Percentiles rank a stretch among this genome's conserved stretches.
phyloP scores from a whole-genome alignment of 2,113 vertebrate species.

The Psophia crepitans region DNA sequence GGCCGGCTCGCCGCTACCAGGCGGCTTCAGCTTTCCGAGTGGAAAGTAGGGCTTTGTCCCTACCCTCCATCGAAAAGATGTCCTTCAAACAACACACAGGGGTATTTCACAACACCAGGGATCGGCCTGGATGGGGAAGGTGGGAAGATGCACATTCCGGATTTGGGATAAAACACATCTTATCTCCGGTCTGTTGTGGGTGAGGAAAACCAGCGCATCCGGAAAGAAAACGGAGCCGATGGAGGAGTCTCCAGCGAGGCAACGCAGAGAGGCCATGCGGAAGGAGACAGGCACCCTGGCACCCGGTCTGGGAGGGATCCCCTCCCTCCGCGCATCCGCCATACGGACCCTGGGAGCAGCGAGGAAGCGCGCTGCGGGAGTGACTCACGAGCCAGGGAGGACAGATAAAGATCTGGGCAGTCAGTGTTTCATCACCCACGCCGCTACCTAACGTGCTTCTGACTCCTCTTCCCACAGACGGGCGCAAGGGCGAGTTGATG shows the following conservation, averaged over 20 bases:
- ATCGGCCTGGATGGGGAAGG: neutral
- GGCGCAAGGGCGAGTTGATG: neutral
- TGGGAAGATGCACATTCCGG: rapidly evolving
- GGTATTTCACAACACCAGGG: neutral
- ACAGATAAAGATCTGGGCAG: neutral
- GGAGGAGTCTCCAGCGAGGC: neutral
- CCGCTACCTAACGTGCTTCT: neutral
- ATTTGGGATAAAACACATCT: rapidly evolving
- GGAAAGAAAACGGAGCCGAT: rapidly evolving
- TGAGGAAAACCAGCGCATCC: neutral
- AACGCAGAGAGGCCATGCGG: rapidly evolving
- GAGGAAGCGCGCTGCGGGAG: neutral
- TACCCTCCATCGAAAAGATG: neutral
- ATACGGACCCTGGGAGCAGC: rapidly evolving
- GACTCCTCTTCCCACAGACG: neutral
- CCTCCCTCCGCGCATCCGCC: neutral
- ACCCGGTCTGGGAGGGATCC: rapidly evolving
- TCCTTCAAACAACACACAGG: neutral
- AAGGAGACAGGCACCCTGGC: neutral
- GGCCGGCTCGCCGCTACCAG: neutral
- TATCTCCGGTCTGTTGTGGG: neutral
- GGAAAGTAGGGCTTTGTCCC: neutral
- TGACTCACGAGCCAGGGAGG: neutral
- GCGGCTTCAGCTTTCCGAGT: neutral
- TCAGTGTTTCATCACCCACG: neutral